Base-by-base conservation (phyloP, 2,113 vertebrate species). In the Hiodon alosoides region DNA sequence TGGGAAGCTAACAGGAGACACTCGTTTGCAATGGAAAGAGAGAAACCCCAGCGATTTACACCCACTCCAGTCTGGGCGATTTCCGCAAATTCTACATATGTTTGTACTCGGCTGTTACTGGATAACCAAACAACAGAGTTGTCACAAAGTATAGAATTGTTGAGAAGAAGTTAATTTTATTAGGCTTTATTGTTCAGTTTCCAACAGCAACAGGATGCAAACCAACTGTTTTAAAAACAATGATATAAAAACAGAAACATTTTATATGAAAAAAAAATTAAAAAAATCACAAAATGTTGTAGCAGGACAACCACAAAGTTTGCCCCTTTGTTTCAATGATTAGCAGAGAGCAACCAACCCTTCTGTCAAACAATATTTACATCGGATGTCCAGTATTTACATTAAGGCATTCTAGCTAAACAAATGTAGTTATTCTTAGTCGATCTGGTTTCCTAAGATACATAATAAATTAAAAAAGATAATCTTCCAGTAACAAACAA, bases 281-380 rank as follows among this genome's bases (percentile, higher is more conserved):
- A 67, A 73, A 50, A 70, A 14, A 47, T 65, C 59, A 74, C 60
- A 54, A n/a, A 71, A 69, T 62, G 76, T 73, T 14, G 90, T 89
- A 91, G 90, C 90, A 87, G 90, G 91, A 91, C 87, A 92, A 89
- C 90, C 89, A 87, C 85, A 72, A 69, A 84, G 85, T 88, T 89
- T 82, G 80, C 82, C 80, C 83, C 8, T 77, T 75, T 78, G 87
- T 92, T 83, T 90, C 76, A 86, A 90, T 6, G 86, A 61, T 61
- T 75, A 68, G 61, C 53, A 53, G 91, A 93, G 91, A 93, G 93
- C 93, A 91, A 92, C 90, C 87, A 84, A 91, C 91, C 90, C 89
- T 86, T 85, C 80, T 91, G 93, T 92, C 92, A 88, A 93, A 93
- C 92, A 93, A 87, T 93, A 94, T 94, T 88, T 93, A 94, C 93